Conservation (phyloP, 2,888 invertebrate genomes). For the Eupithecia centaureata region DNA sequence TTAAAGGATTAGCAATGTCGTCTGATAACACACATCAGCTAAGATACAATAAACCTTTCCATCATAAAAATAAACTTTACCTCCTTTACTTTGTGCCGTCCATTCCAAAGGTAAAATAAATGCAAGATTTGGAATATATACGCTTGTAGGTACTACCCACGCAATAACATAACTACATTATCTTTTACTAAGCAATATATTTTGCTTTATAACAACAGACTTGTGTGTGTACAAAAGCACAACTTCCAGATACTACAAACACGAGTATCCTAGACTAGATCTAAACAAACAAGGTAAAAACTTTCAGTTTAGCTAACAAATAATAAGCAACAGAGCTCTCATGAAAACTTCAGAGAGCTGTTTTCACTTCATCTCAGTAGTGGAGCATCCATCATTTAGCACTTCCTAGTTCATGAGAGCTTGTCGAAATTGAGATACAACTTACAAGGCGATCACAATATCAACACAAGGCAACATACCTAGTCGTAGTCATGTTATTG, state of each 20-base stretch:
- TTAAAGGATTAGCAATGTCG: no score
- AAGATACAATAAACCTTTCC: no score
- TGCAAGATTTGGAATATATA: not conserved
- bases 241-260: not conserved
- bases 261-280: not conserved
- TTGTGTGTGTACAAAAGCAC: not conserved
- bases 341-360: not conserved
- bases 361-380: not conserved
- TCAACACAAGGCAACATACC: not conserved
- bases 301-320: not conserved
- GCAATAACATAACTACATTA: not conserved
- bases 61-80: no score
- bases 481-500: not conserved
- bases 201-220: not conserved
- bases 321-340: not conserved
- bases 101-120: not conserved
- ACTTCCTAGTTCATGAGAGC: slow-evolving; percentile 12
- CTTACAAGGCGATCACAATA: slow-evolving; percentile 17
- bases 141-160: not conserved
- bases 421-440: slow-evolving; percentile 29
- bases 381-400: slow-evolving; percentile 18
- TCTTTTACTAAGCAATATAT: not conserved
- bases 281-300: not conserved
- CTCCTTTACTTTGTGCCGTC: no score
- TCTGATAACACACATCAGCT: no score